phyloP scores from a whole-genome alignment of 2,113 vertebrate species.

The Triplophysa rosa region DNA sequence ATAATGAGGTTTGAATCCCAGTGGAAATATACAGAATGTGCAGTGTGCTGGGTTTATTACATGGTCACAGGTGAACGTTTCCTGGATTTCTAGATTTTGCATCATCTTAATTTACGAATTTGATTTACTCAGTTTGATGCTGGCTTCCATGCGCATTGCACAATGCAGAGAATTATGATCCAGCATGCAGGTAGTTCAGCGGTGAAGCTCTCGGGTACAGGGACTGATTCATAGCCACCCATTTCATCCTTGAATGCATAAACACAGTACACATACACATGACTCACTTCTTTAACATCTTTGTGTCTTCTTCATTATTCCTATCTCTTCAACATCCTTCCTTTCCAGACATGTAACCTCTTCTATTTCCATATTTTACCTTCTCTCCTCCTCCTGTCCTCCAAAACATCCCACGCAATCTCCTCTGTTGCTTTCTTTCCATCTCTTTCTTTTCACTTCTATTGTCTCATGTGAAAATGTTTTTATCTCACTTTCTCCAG shows the following conservation, averaged over 20 bases:
- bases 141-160: neutral
- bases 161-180: conserved; percentile 17
- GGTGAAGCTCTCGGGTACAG: neutral
- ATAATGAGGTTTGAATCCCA: neutral
- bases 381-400: conserved; percentile 10
- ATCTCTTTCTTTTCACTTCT: conserved; percentile 12
- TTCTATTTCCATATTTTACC: conserved; percentile 1
- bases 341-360: neutral
- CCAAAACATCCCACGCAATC: neutral
- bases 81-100: conserved; percentile 16
- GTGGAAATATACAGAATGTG: neutral
- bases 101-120: conserved; percentile 36
- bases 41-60: neutral
- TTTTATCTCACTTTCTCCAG: neutral
- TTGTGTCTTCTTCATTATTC: conserved; percentile 6
- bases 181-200: conserved; percentile 17
- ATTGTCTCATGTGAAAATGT: conserved; percentile 8
- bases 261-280: neutral
- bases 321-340: neutral
- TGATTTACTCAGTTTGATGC: conserved; percentile 7
- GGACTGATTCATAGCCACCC: no score
- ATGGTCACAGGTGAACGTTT: neutral
- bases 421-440: conserved; percentile 3
- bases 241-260: neutral
- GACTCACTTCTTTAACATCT: conserved; percentile 16